Base-by-base conservation (phyloP, 2,888 invertebrate genomes). In the Drosophila histrio region DNA sequence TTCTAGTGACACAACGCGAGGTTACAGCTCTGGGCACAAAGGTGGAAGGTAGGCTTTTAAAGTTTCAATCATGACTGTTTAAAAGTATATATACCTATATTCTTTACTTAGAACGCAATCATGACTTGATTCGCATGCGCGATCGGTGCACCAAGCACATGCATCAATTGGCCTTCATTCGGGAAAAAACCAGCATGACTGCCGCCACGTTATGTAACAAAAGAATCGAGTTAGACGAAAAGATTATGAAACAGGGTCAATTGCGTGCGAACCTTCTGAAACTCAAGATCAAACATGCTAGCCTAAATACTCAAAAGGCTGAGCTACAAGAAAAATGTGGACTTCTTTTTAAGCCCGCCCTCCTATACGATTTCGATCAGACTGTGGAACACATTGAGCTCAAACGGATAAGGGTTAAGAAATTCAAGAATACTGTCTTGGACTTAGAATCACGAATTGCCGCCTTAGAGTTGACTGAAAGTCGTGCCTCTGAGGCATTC, bases 111-210 rank as follows among this genome's bases (percentile, higher is more conserved):
- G 72, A 73, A 8, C 76, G 71, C 11, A 50, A 39, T 21, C 0
- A 32, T 2, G 72, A 73, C 0, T 19, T 72, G 3, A 34, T 13
- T 34, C 57, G 49, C 4, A 75, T 73, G 65, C 59, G 57, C 17
- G 50, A 75, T 34, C 76, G 72, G 1, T 73, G 71, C 19, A 65
- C 46, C 22, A 54, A 50, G 8, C 65, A 76, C 11, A 60, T 75
- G 28, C 65, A 75, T 38, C 71, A 65, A 15, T 15, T 76, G 39
- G 72, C 72, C 30, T 73, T 65, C 32, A 75, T 73, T 2, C 56
- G 76, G 19, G 72, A 73, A 11, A 73, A 75, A 22, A 61, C 41
- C 3, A 73, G 60, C 54, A 54, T 75, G 60, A 21, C 50, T 0
- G n/a, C 44, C 17, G 60, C 43, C 6, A 38, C 26, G 1, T 30